Percentiles rank a stretch among this genome's conserved stretches.
phyloP scores from a whole-genome alignment of 2,888 invertebrate genomes.

The Protodeltote pygarga region DNA sequence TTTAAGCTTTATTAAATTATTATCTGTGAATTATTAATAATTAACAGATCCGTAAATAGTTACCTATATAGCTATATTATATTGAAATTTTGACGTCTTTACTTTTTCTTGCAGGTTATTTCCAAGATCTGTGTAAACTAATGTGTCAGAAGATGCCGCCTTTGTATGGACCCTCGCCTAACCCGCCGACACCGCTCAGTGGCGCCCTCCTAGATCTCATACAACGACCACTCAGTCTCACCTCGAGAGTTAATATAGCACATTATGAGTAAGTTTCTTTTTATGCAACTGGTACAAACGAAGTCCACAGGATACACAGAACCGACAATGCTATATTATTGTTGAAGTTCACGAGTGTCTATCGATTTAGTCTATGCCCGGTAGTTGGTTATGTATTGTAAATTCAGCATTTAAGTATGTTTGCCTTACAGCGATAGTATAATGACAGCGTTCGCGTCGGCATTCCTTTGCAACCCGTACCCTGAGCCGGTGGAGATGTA shows the following conservation, averaged over 20 bases:
- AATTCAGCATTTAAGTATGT: too few relatives aligned
- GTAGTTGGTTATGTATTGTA: too few relatives aligned
- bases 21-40: too few relatives aligned
- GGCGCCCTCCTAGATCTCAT: constrained; percentile 92
- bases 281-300: too few relatives aligned
- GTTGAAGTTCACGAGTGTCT: too few relatives aligned
- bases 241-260: constrained; percentile 73
- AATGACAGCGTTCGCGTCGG: constrained; percentile 87
- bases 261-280: constrained; percentile 79
- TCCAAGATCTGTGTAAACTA: constrained; percentile 89
- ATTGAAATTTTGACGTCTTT: too few relatives aligned
- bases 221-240: constrained; percentile 90
- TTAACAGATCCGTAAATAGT: too few relatives aligned
- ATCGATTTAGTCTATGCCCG: too few relatives aligned
- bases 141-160: constrained; percentile 91
- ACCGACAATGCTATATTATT: too few relatives aligned
- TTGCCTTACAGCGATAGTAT: constrained; percentile 75
- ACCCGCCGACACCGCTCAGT: constrained; percentile 91
- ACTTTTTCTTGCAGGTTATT: constrained; percentile 88
- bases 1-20: too few relatives aligned
- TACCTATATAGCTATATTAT: too few relatives aligned
- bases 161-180: constrained; percentile 88
- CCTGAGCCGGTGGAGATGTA: constrained; percentile 90
- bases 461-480: constrained; percentile 89
- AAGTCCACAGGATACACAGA: too few relatives aligned